Percentiles rank a stretch among this genome's conserved stretches.
These are phyloP conservation scores for Rotaria sp. DNA, from an alignment of 2,888 invertebrate species.

Conservation along the genomic window DNA sequence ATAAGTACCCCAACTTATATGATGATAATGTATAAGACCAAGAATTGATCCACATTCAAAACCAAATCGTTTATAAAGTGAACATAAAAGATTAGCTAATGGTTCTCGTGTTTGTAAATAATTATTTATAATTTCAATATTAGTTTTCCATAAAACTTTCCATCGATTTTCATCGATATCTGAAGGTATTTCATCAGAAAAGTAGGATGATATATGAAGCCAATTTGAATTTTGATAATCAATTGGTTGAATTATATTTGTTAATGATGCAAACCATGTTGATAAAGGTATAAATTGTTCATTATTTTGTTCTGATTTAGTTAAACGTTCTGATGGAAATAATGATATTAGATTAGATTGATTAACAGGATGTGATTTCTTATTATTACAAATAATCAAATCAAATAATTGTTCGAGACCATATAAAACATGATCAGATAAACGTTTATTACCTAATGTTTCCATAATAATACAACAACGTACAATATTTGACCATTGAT, in stretches of 20 bases:
- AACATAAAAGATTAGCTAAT: background rate
- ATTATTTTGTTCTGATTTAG: background rate
- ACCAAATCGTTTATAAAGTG: constrained; percentile 7
- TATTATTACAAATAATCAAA: background rate
- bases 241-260: background rate
- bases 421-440: constrained; percentile 4
- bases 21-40: constrained; percentile 12
- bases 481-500: background rate
- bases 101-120: background rate
- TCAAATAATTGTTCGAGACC: constrained; percentile 9
- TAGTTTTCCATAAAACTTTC: background rate
- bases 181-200: background rate
- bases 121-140: background rate
- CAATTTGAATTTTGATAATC: background rate
- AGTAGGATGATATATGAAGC: background rate
- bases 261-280: background rate
- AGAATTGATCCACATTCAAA: constrained; percentile 23
- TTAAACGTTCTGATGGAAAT: background rate
- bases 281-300: background rate
- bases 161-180: background rate
- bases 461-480: constrained; percentile 8
- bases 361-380: constrained; percentile 14
- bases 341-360: background rate
- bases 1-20: constrained; percentile 2
- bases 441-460: constrained; percentile 26